Conservation (phyloP, 2,888 invertebrate species). For the Phortica magna region DNA sequence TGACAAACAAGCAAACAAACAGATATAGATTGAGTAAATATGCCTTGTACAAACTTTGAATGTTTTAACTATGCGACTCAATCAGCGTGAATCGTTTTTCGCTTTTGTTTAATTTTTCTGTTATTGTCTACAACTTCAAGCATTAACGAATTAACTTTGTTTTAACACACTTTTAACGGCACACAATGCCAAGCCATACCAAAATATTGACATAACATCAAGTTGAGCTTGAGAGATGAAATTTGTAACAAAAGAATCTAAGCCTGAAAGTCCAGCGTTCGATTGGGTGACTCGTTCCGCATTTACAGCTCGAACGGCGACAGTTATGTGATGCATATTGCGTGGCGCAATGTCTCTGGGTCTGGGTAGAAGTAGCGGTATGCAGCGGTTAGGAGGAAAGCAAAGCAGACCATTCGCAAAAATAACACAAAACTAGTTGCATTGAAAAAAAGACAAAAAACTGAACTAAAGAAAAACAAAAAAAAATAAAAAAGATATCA, state of each 20-base stretch:
- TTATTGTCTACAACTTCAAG: neutral
- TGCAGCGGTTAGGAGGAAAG: neutral
- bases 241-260: neutral
- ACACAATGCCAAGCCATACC: neutral
- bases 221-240: neutral
- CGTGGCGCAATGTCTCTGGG: neutral
- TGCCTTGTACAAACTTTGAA: constrained; percentile 4
- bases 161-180: too few species aligned
- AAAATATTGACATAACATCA: too few species aligned
- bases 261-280: too few species aligned
- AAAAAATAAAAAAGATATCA: constrained; percentile 1
- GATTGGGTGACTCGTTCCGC: neutral
- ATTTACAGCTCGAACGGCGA: neutral
- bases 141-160: neutral
- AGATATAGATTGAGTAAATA: neutral
- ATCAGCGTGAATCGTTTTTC: neutral
- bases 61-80: neutral
- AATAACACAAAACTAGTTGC: constrained; percentile 25
- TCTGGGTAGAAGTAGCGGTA: neutral
- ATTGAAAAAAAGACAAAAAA: neutral
- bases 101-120: neutral
- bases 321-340: neutral
- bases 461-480: neutral
- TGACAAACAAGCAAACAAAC: too few species aligned
- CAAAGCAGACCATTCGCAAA: constrained; percentile 6